phyloP scores from a whole-genome alignment of 2,113 vertebrate genomes.

The Antechinus flavipes region DNA sequence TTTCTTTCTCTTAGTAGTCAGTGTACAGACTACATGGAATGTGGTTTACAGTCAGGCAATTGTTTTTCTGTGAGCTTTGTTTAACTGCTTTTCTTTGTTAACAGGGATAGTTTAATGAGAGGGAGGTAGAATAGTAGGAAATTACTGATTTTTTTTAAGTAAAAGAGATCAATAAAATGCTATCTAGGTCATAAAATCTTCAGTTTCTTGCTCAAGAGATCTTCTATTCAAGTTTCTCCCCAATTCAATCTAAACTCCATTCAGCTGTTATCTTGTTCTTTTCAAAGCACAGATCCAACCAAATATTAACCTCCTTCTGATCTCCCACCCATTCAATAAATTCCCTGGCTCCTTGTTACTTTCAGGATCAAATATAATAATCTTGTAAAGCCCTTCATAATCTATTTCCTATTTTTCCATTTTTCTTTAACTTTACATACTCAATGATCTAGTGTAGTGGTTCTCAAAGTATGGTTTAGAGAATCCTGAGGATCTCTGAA shows the following conservation, averaged over 20 bases:
- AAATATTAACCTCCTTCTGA: background rate
- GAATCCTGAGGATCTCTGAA: no score
- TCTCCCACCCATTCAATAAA: background rate
- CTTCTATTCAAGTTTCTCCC: background rate
- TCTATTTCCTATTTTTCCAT: background rate
- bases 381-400: background rate
- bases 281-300: background rate
- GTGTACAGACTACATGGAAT: background rate
- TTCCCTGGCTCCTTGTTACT: background rate
- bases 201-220: background rate
- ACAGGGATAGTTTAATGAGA: background rate
- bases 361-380: background rate
- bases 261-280: background rate
- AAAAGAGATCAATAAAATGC: background rate
- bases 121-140: background rate
- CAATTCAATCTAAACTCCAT: background rate
- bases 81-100: background rate
- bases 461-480: no score
- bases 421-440: background rate
- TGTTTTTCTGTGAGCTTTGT: background rate
- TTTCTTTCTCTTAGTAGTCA: background rate
- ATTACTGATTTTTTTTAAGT: background rate
- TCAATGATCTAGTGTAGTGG: background rate
- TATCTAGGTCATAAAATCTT: background rate
- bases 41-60: background rate